Evolutionary conservation across 1,140 invertebrate genomes (phyloP), one percentile per base, ranked within the genome.

Genomic region (Papilio machaon): DNA sequence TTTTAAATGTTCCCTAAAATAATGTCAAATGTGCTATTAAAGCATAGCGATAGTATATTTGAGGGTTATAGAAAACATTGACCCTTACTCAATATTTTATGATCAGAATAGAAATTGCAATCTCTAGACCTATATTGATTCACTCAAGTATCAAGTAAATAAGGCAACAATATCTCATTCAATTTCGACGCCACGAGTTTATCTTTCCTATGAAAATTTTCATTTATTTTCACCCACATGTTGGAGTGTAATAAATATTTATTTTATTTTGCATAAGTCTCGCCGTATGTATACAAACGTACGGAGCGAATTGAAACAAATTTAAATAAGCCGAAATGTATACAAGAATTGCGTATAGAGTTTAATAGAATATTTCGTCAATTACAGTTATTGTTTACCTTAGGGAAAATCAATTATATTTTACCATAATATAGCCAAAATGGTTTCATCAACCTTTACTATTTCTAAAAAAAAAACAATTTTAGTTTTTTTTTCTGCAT

Each of bases 241-340:
- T 70, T 38, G 64, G 23, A 70, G 30, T 35, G 64, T 70, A 70
- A 38, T 70, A 70, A 70, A 70, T 70, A 70, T 70, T 70, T 70
- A 70, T 70, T 70, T 70, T 70, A 70, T 70, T 70, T 70, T 70
- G 30, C 64, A 70, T 70, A 70, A 70, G 64, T 70, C 64, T 35
- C 64, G 23, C 23, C 60, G 60, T 67, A 35, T 70, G 64, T 70
- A 11, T 23, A 64, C 60, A 64, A 64, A 70, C 64, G 60, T 64
- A 64, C 60, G 10, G 60, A 11, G 60, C 60, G 64, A 35, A 35
- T 70, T 70, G 64, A 35, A 70, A 70, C 64, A 17, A 70, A 70
- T 70, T 70, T 70, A 70, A 70, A 70, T 70, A 70, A 70, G 64
- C 19, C 30, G 5, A 70, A 70, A 70, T 70, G 30, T 70, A 70